These are phyloP conservation scores for Dryobotodes eremita DNA, from an alignment of 2,888 invertebrate genomes.

Conservation along the genomic window DNA sequence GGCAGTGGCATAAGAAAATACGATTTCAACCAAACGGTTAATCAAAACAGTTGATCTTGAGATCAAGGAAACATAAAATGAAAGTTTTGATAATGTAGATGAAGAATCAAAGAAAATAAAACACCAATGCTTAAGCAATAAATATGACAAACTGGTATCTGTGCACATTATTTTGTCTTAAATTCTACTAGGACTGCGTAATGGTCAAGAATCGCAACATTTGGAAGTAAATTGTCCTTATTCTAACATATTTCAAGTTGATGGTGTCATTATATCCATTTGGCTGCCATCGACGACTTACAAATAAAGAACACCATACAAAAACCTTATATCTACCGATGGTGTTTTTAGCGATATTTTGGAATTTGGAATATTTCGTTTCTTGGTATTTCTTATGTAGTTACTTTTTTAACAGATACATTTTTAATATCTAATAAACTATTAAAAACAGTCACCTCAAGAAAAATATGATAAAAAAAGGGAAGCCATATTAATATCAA, in stretches of 20 bases:
- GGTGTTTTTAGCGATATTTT: no score
- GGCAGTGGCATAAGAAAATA: background rate
- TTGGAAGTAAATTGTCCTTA: slow-evolving; percentile 44
- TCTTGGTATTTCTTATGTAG: no score
- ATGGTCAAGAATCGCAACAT: slow-evolving; percentile 27
- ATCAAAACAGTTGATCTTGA: slow-evolving; percentile 11
- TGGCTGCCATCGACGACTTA: slow-evolving; percentile 18
- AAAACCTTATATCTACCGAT: background rate
- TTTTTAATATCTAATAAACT: no score
- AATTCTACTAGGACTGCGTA: slow-evolving; percentile 39
- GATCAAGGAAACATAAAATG: background rate
- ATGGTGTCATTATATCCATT: slow-evolving; percentile 44
- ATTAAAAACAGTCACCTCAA: no score
- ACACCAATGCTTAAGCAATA: slow-evolving; percentile 37
- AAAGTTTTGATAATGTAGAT: slow-evolving; percentile 1
- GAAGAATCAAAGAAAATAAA: slow-evolving; percentile 33
- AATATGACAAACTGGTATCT: slow-evolving; percentile 46
- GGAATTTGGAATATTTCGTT: no score
- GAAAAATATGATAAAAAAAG: no score
- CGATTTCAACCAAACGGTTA: background rate
- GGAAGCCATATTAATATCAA: no score
- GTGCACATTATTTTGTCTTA: slow-evolving; percentile 43
- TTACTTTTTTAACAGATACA: no score
- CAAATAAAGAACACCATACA: background rate
- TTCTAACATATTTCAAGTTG: slow-evolving; percentile 49